Evolutionary conservation across 2,113 vertebrate genomes (phyloP).

Genomic region (Pholis gunnellus): DNA sequence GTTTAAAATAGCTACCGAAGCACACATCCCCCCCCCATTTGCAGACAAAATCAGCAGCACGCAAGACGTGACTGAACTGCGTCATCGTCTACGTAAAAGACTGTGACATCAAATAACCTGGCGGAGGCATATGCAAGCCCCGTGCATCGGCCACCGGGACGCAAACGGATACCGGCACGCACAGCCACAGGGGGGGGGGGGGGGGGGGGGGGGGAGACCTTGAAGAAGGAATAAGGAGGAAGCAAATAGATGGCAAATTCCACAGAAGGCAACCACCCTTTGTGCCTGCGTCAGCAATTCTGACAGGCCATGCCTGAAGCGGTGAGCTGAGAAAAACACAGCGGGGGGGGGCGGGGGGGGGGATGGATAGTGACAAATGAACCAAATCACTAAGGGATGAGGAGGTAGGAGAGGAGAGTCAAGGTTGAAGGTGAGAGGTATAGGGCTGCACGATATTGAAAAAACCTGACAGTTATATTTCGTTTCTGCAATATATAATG

Average conservation of each 20-base stretch:
- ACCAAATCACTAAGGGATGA: slow-evolving; percentile 36
- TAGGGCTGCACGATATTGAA: background rate
- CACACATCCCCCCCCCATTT: slow-evolving; percentile 24
- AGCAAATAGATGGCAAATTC: slow-evolving; percentile 63
- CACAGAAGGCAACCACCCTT: slow-evolving; percentile 58
- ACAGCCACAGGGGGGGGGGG: background rate
- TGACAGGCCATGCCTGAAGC: slow-evolving; percentile 45
- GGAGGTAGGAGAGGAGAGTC: slow-evolving; percentile 12
- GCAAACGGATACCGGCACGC: slow-evolving; percentile 6
- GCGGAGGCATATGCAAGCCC: slow-evolving; percentile 5
- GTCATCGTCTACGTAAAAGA: slow-evolving; percentile 58
- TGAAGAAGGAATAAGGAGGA: slow-evolving; percentile 31
- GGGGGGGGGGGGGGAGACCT: slow-evolving; percentile 18
- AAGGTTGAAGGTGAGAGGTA: slow-evolving; percentile 6
- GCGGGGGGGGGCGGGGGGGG: slow-evolving; percentile 5
- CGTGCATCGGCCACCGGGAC: background rate
- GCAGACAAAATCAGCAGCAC: slow-evolving; percentile 17
- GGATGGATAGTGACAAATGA: slow-evolving; percentile 51
- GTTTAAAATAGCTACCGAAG: slow-evolving; percentile 38
- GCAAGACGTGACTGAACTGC: slow-evolving; percentile 30
- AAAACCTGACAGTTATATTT: background rate
- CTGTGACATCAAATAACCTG: slow-evolving; percentile 51
- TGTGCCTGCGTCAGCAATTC: slow-evolving; percentile 69
- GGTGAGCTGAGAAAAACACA: slow-evolving; percentile 24
- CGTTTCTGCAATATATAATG: background rate